Evolutionary conservation across 2,113 vertebrate genomes (phyloP), one percentile per base, ranked within the genome.

Genomic region (Tricholaema leucomelas): DNA sequence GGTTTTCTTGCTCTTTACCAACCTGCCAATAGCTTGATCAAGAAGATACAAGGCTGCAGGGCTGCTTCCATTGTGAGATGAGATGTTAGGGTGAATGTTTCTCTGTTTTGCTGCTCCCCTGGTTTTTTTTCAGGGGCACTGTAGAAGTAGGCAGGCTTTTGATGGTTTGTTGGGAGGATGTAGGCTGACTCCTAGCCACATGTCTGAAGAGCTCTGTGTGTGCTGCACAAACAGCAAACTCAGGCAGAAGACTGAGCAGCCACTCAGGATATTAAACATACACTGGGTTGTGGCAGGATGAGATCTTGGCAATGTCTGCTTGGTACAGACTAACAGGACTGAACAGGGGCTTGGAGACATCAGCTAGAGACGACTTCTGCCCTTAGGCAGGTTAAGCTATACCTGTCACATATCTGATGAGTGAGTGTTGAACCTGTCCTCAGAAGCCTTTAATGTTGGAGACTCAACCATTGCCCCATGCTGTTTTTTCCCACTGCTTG

Each of bases 321-420:
- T 81, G 76, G 44, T 54, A 27, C 15, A 17, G 35, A 71, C n/a
- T 78, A 48, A 67, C 21, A 38, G 74, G 25, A 48, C 74, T 35
- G n/a, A 72, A 65, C 46, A 76, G 42, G 33, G 38, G 48, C 81
- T 38, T 63, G 46, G 38, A 75, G 44, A 24, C 1, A 1, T n/a
- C 81, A 75, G 48, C 66, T 35, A n/a, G 74, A 35, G 77, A 69
- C 66, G 64, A 69, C 75, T n/a, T 69, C 35, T 69, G 36, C 30
- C 42, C 28, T 71, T 44, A n/a, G 48, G 36, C 66, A 81, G n/a
- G n/a, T 48, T 67, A 52, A 81, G 16, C 61, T 88, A 2, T 56
- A 15, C n/a, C 80, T 61, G n/a, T 1, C 30, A 17, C 20, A 31
- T 46, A 56, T 17, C 31, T 84, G 61, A 52, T 0, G 0, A 20